Percentiles rank a stretch among this genome's conserved stretches.
These are phyloP conservation scores for Drosophila mayaguana DNA, from an alignment of 2,888 invertebrate species.

Conservation along the genomic window DNA sequence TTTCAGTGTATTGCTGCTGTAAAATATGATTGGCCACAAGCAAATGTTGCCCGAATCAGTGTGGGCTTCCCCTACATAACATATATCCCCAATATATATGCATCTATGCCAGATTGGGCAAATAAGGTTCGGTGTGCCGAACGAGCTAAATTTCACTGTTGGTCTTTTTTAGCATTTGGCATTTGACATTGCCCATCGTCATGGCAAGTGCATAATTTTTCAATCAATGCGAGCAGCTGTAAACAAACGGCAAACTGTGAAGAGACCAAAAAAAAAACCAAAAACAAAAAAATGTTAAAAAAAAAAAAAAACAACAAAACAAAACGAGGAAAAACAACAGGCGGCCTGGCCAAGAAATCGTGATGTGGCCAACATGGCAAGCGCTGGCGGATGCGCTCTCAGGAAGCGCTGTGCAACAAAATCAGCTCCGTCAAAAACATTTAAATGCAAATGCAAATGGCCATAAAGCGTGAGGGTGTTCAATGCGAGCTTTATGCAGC, in stretches of 20 bases:
- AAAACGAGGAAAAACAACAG: constrained; percentile 47
- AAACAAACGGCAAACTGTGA: constrained; percentile 69
- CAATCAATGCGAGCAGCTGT: constrained; percentile 81
- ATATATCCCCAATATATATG: constrained; percentile 29
- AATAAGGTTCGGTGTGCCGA: constrained; percentile 59
- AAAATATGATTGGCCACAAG: neutral
- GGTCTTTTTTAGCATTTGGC: constrained; percentile 54
- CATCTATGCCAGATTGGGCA: constrained; percentile 58
- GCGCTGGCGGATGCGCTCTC: constrained; percentile 47
- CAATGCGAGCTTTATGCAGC: constrained; percentile 78
- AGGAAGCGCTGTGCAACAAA: constrained; percentile 46
- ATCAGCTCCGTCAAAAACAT: constrained; percentile 66
- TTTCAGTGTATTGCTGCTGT: neutral
- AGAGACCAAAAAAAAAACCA: constrained; percentile 9
- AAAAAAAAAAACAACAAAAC: constrained; percentile 6
- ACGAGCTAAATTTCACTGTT: constrained; percentile 42
- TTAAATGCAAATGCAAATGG: constrained; percentile 80
- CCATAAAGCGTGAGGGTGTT: constrained; percentile 79
- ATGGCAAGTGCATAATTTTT: constrained; percentile 80
- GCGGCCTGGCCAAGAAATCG: constrained; percentile 49
- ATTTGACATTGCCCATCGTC: constrained; percentile 78
- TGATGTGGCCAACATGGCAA: constrained; percentile 56
- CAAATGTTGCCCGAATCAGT: neutral
- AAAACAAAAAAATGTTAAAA: neutral
- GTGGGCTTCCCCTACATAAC: neutral